Conservation (phyloP, 1,140 invertebrate genomes). For the Leptinotarsa undecemlineata region DNA sequence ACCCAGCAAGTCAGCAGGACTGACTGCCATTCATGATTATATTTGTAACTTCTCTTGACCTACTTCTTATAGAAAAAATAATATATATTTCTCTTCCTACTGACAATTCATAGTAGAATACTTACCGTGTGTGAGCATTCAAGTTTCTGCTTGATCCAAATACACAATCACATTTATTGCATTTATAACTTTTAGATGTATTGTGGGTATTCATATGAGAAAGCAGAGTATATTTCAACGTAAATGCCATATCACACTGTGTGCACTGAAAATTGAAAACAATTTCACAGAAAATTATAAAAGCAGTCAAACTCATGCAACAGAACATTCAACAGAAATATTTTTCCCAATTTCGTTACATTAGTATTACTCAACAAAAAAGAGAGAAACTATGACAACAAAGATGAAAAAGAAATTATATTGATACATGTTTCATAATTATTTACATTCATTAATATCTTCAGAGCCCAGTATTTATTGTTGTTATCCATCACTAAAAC, state of each 20-base stretch:
- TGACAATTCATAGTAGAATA: neutral
- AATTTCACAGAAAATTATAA: constrained; percentile 8
- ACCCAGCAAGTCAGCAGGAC: no score
- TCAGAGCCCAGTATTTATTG: no score
- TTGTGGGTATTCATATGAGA: constrained; percentile 46
- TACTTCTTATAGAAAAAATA: no score
- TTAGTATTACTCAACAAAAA: no score
- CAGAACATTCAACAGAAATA: neutral
- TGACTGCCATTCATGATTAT: no score
- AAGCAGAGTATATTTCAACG: constrained; percentile 47
- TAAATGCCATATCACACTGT: constrained; percentile 42
- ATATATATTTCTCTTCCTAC: no score
- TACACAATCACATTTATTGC: constrained; percentile 21
- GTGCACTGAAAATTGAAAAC: neutral
- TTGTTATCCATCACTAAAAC: no score
- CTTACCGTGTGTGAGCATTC: constrained; percentile 22
- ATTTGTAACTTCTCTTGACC: no score
- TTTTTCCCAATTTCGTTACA: neutral
- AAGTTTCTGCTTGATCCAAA: constrained; percentile 13
- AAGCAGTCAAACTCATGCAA: neutral
- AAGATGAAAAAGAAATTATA: no score
- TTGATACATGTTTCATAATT: no score
- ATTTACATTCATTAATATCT: no score
- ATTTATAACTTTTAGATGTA: constrained; percentile 27
- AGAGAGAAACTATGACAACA: no score